phyloP scores from a whole-genome alignment of 1,140 invertebrate species.

The Drosophila pseudoananassae region DNA sequence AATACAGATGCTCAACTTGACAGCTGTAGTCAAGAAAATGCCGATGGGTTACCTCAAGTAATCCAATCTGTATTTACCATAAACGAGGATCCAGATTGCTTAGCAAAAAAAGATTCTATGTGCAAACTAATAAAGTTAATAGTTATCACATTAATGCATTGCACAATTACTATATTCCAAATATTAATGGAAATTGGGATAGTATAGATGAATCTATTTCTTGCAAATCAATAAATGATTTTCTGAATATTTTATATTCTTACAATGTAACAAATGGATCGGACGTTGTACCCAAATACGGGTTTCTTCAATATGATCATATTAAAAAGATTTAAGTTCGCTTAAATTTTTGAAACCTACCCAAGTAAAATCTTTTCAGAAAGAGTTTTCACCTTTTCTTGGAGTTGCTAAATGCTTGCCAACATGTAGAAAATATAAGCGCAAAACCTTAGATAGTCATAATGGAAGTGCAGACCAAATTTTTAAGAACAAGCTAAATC shows the following conservation, averaged over 20 bases:
- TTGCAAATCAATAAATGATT: slow-evolving; percentile 11
- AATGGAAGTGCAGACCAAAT: background rate
- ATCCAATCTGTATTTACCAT: slow-evolving; percentile 39
- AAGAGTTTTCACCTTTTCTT: slow-evolving; percentile 49
- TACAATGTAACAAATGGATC: slow-evolving; percentile 63
- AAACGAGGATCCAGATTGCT: slow-evolving; percentile 75
- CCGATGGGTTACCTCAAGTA: slow-evolving; percentile 1
- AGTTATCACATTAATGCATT: slow-evolving; percentile 78
- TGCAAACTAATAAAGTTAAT: slow-evolving; percentile 68
- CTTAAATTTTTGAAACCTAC: slow-evolving; percentile 34
- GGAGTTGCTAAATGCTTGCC: slow-evolving; percentile 69
- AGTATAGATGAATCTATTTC: slow-evolving; percentile 25
- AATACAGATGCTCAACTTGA: background rate
- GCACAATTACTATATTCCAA: slow-evolving; percentile 83
- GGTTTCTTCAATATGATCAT: slow-evolving; percentile 55
- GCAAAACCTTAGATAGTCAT: background rate
- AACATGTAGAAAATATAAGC: slow-evolving; percentile 52
- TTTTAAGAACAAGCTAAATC: slow-evolving; percentile 2
- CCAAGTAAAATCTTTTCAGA: slow-evolving; percentile 37
- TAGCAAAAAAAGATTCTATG: slow-evolving; percentile 74
- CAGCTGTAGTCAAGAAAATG: slow-evolving; percentile 9
- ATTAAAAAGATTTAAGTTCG: slow-evolving; percentile 76
- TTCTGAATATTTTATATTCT: slow-evolving; percentile 14
- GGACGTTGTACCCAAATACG: slow-evolving; percentile 79
- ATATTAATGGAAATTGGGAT: slow-evolving; percentile 88